These are phyloP conservation scores for Pseudopleuronectes americanus DNA, from an alignment of 2,797 vertebrate genomes.

Conservation along the genomic window DNA sequence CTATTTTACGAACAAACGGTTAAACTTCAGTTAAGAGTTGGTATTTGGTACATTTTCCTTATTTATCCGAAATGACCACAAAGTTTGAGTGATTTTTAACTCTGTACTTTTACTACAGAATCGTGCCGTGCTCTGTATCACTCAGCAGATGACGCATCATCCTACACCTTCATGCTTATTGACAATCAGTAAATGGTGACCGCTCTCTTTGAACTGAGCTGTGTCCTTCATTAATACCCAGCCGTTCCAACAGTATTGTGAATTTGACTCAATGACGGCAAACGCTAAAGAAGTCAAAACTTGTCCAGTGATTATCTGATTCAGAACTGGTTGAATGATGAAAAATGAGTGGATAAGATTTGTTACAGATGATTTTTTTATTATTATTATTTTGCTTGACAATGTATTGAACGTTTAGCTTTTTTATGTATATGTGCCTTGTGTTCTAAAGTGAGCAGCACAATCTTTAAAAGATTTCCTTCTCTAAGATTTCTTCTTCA, in stretches of 20 bases:
- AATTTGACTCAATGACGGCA: conserved; percentile 19
- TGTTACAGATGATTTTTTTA: conserved; percentile 36
- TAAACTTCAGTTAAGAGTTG: conserved; percentile 44
- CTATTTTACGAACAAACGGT: conserved; percentile 41
- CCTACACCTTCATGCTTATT: conserved; percentile 53
- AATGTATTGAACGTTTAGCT: conserved; percentile 57
- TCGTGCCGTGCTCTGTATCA: conserved; percentile 39
- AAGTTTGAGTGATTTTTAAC: conserved; percentile 38
- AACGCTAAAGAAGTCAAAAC: conserved; percentile 20
- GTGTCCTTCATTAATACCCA: conserved; percentile 42
- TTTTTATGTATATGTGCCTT: conserved; percentile 60
- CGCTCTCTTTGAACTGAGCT: conserved; percentile 37
- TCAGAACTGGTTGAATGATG: conserved; percentile 25
- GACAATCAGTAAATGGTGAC: conserved; percentile 76
- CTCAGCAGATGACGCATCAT: conserved; percentile 23
- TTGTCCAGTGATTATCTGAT: conserved; percentile 23
- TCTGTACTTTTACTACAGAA: conserved; percentile 26
- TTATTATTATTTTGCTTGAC: conserved; percentile 50
- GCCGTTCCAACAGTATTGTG: conserved; percentile 60
- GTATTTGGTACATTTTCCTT: conserved; percentile 66
- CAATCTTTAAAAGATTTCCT: conserved; percentile 44
- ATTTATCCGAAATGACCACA: conserved; percentile 63
- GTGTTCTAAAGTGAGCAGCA: conserved; percentile 55
- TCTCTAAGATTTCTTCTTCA: conserved; percentile 5
- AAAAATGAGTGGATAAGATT: conserved; percentile 38